phyloP scores from a whole-genome alignment of 1,140 invertebrate species.

The Drosophila murphyi region DNA sequence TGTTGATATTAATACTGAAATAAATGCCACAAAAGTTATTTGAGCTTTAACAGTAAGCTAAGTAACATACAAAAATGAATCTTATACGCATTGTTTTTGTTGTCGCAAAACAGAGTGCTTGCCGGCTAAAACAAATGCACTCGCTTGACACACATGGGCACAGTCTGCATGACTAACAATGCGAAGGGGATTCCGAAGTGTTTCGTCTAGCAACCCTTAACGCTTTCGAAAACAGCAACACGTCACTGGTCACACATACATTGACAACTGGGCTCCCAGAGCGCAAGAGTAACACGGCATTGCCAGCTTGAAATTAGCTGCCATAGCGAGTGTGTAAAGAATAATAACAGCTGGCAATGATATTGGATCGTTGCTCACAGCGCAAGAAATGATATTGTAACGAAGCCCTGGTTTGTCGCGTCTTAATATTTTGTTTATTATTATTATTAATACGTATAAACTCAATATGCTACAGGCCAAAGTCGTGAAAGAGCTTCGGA shows the following conservation, averaged over 20 bases:
- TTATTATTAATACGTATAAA: neutral
- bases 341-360: slow-evolving; percentile 34
- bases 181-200: slow-evolving; percentile 4
- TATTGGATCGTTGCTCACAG: slow-evolving; percentile 22
- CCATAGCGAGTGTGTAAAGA: slow-evolving; percentile 22
- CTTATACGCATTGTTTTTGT: slow-evolving; percentile 24
- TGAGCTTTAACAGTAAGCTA: neutral
- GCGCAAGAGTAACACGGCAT: slow-evolving; percentile 15
- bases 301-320: slow-evolving; percentile 32
- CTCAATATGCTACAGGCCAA: too few species aligned
- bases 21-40: neutral
- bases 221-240: slow-evolving; percentile 1
- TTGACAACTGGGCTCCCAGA: slow-evolving; percentile 6
- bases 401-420: slow-evolving; percentile 19
- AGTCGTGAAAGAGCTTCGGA: too few species aligned
- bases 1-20: neutral
- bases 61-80: neutral
- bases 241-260: slow-evolving; percentile 41
- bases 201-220: slow-evolving; percentile 6
- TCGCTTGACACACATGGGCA: slow-evolving; percentile 20
- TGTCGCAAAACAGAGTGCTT: slow-evolving; percentile 28
- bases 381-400: neutral
- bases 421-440: neutral
- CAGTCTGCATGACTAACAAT: neutral
- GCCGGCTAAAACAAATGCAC: slow-evolving; percentile 35